phyloP scores from a whole-genome alignment of 2,113 vertebrate species.

The Pachycephala philippinensis region DNA sequence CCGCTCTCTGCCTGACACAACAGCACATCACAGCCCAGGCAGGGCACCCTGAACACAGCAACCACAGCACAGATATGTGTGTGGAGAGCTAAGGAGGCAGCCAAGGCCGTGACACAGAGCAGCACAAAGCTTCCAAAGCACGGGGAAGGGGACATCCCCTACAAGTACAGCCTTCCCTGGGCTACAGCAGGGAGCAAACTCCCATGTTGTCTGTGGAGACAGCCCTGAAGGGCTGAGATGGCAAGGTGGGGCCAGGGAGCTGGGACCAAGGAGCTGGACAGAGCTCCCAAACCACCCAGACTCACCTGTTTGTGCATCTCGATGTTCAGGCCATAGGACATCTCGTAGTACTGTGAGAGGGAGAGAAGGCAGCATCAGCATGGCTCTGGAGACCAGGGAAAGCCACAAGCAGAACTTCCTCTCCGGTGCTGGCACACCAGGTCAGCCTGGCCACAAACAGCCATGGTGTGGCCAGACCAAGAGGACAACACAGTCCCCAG shows the following conservation, averaged over 20 bases:
- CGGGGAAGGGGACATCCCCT: neutral
- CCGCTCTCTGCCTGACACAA: neutral
- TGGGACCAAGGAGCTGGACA: neutral
- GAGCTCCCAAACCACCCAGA: neutral
- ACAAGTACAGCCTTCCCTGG: neutral
- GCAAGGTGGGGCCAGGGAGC: neutral
- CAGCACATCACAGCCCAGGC: neutral
- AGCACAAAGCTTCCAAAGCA: neutral
- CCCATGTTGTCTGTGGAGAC: accelerated
- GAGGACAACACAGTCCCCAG: neutral
- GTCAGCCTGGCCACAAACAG: neutral
- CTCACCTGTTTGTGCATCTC: slow-evolving; percentile 79
- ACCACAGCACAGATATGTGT: accelerated
- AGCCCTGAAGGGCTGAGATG: accelerated
- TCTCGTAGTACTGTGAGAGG: slow-evolving; percentile 70
- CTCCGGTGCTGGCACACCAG: accelerated
- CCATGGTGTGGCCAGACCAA: neutral
- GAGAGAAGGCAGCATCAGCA: neutral
- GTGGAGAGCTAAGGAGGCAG: neutral
- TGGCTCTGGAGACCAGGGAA: accelerated
- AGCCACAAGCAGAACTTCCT: neutral
- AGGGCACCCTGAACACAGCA: accelerated
- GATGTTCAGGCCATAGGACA: slow-evolving; percentile 75
- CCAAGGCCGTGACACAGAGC: accelerated
- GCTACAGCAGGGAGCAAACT: neutral